Evolutionary conservation across 2,797 vertebrate genomes (phyloP), one percentile per base, ranked within the genome.

Genomic region (Hipposideros larvatus): DNA sequence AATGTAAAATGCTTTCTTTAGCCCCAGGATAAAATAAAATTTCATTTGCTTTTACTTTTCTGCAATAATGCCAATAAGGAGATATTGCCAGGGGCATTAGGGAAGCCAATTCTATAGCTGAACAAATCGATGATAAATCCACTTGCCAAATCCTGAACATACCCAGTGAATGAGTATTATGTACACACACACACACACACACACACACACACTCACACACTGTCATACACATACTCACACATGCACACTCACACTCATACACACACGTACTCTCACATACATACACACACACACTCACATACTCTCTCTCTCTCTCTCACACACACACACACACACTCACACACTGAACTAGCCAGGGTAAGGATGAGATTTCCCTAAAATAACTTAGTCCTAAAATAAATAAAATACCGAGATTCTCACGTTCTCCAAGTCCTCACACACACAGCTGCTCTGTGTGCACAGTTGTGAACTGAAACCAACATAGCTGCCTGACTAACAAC

Each of bases 41-140:
- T 96, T 97, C 68, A 97, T 95, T 97, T 96, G 63, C 79, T 97
- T 97, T 97, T 97, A 96, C 90, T 97, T 96, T 97, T 90, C 77
- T 96, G 94, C 89, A 96, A 96, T 96, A 94, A 96, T 84, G 24
- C 86, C 94, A 96, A 93, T 80, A 80, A 97, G 87, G 65, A 86
- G 93, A 89, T 78, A 89, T 87, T 77, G 94, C 82, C 71, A 43
- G 84, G 65, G 85, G 89, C 79, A 63, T 28, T 5, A 83, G 57
- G 4, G 46, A 96, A 97, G 10, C 57, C 73, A 75, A 77, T 83
- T 96, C 63, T 66, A 88, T 66, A 96, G 87, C 55, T 55, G 43
- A 95, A 97, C 11, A 31, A 93, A 95, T 78, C 68, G 41, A 91
- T 34, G 73, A 55, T 90, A 96, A 97, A 92, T 96, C 83, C 96